Percentiles rank a stretch among this genome's conserved stretches.
Evolutionary conservation across 2,888 invertebrate genomes (phyloP).

Genomic region (Conistra vaccinii): DNA sequence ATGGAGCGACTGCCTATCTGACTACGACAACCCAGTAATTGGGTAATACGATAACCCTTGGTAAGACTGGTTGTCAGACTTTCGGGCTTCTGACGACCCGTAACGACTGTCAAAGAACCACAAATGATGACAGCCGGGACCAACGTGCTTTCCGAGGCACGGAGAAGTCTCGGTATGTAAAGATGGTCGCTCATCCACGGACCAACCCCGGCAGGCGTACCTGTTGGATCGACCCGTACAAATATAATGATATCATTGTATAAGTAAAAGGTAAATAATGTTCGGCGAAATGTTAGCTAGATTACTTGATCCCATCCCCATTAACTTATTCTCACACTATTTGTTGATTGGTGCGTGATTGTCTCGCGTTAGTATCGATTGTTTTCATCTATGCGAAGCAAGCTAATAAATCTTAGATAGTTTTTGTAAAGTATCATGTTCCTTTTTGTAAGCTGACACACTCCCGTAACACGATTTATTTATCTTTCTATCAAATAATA

Average conservation of each 20-base stretch:
- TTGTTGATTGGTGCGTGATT: slow-evolving; percentile 76
- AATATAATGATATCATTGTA: neutral
- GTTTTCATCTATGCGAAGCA: slow-evolving; percentile 57
- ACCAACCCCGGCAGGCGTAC: no score
- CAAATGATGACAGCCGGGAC: no score
- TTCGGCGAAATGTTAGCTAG: slow-evolving; percentile 1
- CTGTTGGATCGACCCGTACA: no score
- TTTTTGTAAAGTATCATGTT: slow-evolving; percentile 58
- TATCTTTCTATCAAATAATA: slow-evolving; percentile 60
- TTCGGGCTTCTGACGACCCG: no score
- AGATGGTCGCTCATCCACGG: no score
- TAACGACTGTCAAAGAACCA: no score
- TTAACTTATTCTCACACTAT: slow-evolving; percentile 78
- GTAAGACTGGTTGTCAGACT: no score
- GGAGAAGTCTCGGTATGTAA: no score
- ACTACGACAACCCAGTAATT: no score
- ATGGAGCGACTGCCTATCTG: no score
- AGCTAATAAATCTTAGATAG: slow-evolving; percentile 56
- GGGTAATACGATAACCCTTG: no score
- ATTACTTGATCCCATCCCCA: slow-evolving; percentile 40
- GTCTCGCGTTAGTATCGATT: slow-evolving; percentile 74
- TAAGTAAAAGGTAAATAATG: slow-evolving; percentile 2
- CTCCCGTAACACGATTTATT: slow-evolving; percentile 64
- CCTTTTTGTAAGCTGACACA: slow-evolving; percentile 55
- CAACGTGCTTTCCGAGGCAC: no score